Conservation (phyloP, 2,113 vertebrate genomes). For the Chrysochloris asiatica region DNA sequence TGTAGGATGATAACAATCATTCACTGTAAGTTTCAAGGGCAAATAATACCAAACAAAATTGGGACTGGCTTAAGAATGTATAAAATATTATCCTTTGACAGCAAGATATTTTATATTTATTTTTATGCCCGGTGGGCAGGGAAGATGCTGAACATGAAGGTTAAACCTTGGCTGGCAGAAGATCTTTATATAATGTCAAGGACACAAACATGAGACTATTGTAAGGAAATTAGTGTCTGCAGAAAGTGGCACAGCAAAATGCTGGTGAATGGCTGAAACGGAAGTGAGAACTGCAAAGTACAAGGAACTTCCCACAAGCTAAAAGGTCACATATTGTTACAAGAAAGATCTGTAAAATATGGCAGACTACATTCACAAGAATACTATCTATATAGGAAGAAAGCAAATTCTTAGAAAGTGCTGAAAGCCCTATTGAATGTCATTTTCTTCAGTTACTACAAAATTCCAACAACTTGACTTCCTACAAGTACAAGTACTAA, state of each 20-base stretch:
- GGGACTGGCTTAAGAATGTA: background rate
- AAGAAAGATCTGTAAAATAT: background rate
- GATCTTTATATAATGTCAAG: conserved; percentile 29
- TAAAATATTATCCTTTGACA: conserved; percentile 45
- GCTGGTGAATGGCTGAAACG: background rate
- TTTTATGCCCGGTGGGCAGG: background rate
- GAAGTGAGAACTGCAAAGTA: background rate
- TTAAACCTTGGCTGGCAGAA: background rate
- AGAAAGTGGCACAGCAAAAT: background rate
- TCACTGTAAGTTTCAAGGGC: conserved; percentile 44
- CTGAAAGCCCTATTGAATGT: background rate
- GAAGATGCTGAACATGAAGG: background rate
- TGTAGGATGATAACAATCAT: background rate
- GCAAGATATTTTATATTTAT: conserved; percentile 25
- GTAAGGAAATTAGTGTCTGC: background rate
- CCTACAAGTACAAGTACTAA: too few relatives aligned
- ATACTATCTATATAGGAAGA: background rate
- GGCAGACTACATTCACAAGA: background rate
- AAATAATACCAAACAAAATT: conserved; percentile 5
- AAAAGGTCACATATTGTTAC: background rate
- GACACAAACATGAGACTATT: background rate
- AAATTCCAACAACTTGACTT: background rate
- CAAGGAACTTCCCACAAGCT: background rate
- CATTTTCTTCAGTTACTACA: background rate
- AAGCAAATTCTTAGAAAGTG: background rate